Evolutionary conservation across 2,113 vertebrate genomes (phyloP).

Genomic region (Perca flavescens): DNA sequence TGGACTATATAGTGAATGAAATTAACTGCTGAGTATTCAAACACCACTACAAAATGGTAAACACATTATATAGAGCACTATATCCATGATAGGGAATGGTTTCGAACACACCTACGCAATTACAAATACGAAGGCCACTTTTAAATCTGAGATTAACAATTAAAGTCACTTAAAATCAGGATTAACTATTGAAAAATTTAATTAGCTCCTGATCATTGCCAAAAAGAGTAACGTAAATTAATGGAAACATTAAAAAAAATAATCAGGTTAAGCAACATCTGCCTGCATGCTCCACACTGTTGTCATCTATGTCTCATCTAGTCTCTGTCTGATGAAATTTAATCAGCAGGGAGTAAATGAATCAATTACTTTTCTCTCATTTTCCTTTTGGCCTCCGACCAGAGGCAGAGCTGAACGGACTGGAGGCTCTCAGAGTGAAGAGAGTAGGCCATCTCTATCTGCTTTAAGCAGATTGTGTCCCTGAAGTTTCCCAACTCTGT

Average conservation of each 20-base stretch:
- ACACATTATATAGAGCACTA: too few species aligned
- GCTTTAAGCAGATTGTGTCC: conserved; percentile 61
- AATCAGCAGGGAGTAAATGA: conserved; percentile 21
- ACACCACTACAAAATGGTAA: too few species aligned
- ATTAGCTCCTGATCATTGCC: neutral
- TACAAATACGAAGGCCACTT: neutral
- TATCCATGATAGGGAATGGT: too few species aligned
- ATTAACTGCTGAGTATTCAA: too few species aligned
- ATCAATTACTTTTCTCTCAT: conserved; percentile 23
- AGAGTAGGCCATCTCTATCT: conserved; percentile 39
- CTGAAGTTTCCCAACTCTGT: conserved; percentile 58
- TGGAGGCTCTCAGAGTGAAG: neutral
- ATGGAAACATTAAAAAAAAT: neutral
- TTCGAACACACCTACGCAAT: neutral
- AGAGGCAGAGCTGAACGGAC: conserved; percentile 18
- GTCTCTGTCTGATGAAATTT: neutral
- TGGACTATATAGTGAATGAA: too few species aligned
- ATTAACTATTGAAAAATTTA: neutral
- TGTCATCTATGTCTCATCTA: neutral
- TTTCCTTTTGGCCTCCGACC: conserved; percentile 19
- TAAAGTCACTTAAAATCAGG: neutral
- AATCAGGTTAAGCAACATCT: conserved; percentile 1
- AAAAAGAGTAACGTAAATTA: neutral
- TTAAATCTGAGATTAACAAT: neutral
- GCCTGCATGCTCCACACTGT: neutral